Evolutionary conservation across 2,888 invertebrate species (phyloP), one percentile per base, ranked within the genome.

Genomic region (Epistrophe grossulariae): DNA sequence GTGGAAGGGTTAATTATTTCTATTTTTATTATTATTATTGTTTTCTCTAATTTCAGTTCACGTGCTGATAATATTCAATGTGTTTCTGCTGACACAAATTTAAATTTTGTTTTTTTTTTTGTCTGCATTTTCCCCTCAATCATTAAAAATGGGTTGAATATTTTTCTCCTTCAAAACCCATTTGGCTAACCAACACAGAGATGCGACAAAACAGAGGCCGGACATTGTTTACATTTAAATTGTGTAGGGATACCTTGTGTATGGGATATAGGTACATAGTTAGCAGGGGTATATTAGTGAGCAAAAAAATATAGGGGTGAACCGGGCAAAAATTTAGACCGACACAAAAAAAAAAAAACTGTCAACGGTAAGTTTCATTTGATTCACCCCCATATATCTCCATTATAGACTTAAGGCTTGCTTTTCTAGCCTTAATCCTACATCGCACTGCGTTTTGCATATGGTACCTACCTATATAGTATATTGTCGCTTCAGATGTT

Each of bases 211-310:
- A 50, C 45, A 35, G 62, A 24, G 13, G 38, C 60, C 68, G 62
- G 57, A 48, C 70, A 82, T 85, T 85, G 81, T 85, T 78, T 82
- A 82, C 81, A 74, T 73, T 31, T 62, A 77, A 50, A 73, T 38
- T 78, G 48, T 84, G 66, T 72, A 77, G 52, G 80, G 79, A 77
- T 77, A 70, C 35, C 35, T 35, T 8, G 66, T 59, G n/a, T 60
- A 52, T 52, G 24, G 6, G 28, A 35, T 35, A 9, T 35, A 35
- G 35, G 31, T 31, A 24, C 1, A 3, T 24, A 10, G 35, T 60
- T n/a, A 10, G 15, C 64, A 31, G 2, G 31, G 35, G 57, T 73
- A 24, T 80, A 48, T 64, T 19, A 13, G 81, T 71, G 66, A 35
- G 66, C 3, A n/a, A n/a, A 24, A 24, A n/a, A n/a, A n/a, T n/a